Evolutionary conservation across 2,888 invertebrate genomes (phyloP), one percentile per base, ranked within the genome.

Genomic region (Drosophila austrosaltans): DNA sequence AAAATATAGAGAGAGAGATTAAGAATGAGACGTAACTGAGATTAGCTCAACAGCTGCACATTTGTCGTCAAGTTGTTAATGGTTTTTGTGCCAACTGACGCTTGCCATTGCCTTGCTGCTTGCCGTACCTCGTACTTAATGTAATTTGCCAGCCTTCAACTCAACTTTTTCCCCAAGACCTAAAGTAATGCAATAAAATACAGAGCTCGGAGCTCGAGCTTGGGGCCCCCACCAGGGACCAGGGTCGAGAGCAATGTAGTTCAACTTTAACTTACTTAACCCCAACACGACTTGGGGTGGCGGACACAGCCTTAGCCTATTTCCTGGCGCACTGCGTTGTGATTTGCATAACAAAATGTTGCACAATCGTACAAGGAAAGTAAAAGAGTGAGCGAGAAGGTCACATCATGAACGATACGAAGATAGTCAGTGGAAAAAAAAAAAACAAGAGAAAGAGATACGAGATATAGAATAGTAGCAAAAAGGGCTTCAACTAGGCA

Each of bases 271-370:
- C 87, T 83, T 83, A 79, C 78, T 86, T 79, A 81, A 68, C 79
- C 77, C 81, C 48, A 75, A 59, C 66, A 69, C 57, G 69, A 61
- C 63, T 28, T 53, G 30, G 72, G 63, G 66, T 53, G 59, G 74
- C 20, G 68, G 59, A n/a, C 4, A 25, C 69, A 68, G 73, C 63
- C 68, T 63, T 74, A 74, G 73, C 73, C 74, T 74, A 78, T 81
- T 87, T 85, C 79, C 87, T 85, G 84, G 87, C 87, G 86, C 87
- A 87, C 81, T 82, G 81, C 83, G 87, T 75, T 81, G 75, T 83
- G 85, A 85, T 85, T 85, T 85, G 87, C 85, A 85, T 85, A 85
- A 85, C 85, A 85, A 85, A 87, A 87, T 87, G 85, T 82, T 84
- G 87, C 72, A 72, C 73, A 72, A 72, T 67, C 67, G 58, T 72